These are phyloP conservation scores for Xyrichtys novacula DNA, from an alignment of 2,797 vertebrate species.

Conservation along the genomic window DNA sequence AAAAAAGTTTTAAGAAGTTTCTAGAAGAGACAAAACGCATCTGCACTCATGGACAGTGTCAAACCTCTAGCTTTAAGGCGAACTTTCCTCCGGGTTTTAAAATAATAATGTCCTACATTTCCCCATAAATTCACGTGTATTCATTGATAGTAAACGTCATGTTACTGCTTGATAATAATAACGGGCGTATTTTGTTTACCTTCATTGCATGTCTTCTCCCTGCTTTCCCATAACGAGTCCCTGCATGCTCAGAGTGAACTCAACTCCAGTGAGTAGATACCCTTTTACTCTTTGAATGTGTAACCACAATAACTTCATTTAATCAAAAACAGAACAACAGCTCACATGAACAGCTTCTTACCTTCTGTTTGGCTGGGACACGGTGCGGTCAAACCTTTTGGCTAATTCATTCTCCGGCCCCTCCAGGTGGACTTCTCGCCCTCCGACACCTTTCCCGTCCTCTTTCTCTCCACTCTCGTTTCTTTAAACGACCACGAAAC, in stretches of 20 bases:
- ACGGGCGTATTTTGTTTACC: conserved; percentile 63
- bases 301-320: conserved; percentile 10
- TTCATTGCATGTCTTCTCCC: conserved; percentile 61
- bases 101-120: background rate
- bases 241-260: conserved; percentile 67
- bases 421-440: conserved; percentile 67
- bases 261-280: conserved; percentile 36
- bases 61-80: background rate
- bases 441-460: conserved; percentile 36
- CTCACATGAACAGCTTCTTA: conserved; percentile 51
- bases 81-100: background rate
- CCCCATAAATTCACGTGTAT: background rate
- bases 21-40: conserved; percentile 4
- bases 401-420: conserved; percentile 79
- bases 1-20: conserved; percentile 31
- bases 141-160: background rate
- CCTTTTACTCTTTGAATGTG: conserved; percentile 30
- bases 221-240: conserved; percentile 70
- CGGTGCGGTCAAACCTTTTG: conserved; percentile 53
- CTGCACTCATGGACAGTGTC: conserved; percentile 1
- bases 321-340: conserved; percentile 10
- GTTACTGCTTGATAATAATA: background rate
- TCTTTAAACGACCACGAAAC: conserved; percentile 27
- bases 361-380: conserved; percentile 74
- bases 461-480: conserved; percentile 39